phyloP scores from a whole-genome alignment of 2,113 vertebrate genomes.

The Clarias batrachus region DNA sequence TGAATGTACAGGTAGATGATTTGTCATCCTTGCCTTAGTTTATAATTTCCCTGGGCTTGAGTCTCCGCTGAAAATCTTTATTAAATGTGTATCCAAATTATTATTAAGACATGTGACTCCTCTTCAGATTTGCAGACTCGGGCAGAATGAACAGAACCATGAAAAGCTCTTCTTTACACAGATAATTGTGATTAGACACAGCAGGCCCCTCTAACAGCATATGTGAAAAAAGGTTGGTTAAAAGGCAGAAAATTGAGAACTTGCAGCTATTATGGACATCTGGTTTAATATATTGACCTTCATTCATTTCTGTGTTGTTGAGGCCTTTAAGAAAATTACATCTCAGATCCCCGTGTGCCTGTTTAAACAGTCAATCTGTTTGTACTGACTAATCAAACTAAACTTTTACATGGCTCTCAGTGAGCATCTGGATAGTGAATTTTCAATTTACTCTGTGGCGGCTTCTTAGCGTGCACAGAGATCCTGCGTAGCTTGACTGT shows the following conservation, averaged over 20 bases:
- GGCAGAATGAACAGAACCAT: conserved; percentile 1
- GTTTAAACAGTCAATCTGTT: conserved; percentile 11
- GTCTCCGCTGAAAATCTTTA: neutral
- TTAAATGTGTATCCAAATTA: conserved; percentile 1
- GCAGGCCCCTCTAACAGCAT: neutral
- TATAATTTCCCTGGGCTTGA: conserved; percentile 11
- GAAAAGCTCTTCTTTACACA: conserved; percentile 6
- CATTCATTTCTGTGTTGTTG: conserved; percentile 1
- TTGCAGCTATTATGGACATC: neutral
- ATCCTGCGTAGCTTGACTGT: conserved; percentile 24
- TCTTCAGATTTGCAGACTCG: conserved; percentile 21
- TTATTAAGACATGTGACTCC: conserved; percentile 27
- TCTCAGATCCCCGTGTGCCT: neutral
- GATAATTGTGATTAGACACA: neutral
- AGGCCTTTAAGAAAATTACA: conserved; percentile 25
- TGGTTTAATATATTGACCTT: neutral
- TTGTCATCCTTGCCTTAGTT: neutral
- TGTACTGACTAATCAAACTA: conserved; percentile 24
- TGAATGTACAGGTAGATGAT: neutral
- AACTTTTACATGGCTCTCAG: conserved; percentile 31
- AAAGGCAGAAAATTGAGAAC: neutral
- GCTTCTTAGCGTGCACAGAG: conserved; percentile 41
- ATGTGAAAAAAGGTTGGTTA: conserved; percentile 4
- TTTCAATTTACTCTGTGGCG: conserved; percentile 36
- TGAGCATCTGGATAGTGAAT: conserved; percentile 19